phyloP scores from a whole-genome alignment of 2,888 invertebrate genomes.

The Eurytoma adleriae region DNA sequence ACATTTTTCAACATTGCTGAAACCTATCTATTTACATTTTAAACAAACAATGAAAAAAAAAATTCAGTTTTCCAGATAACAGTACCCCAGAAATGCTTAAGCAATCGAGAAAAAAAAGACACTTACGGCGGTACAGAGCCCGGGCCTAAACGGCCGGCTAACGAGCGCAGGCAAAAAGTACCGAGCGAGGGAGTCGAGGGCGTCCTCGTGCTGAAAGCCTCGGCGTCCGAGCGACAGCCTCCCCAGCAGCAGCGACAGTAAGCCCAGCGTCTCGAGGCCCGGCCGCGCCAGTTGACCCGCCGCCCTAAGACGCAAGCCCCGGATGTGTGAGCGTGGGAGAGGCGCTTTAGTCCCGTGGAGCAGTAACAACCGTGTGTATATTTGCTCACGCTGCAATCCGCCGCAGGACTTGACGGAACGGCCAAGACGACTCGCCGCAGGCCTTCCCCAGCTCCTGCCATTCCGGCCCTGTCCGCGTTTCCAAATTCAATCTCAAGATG shows the following conservation, averaged over 20 bases:
- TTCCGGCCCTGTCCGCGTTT: conserved; percentile 15
- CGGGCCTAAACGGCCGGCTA: conserved; percentile 46
- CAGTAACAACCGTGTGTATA: conserved; percentile 30
- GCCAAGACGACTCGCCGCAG: conserved; percentile 38
- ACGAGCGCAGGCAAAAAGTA: conserved; percentile 42
- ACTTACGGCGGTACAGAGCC: conserved; percentile 32
- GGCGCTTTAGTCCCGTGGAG: too few relatives aligned
- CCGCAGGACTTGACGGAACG: conserved; percentile 22
- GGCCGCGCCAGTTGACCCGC: background rate
- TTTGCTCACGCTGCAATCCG: conserved; percentile 53
- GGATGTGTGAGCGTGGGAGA: background rate
- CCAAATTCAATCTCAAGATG: too few relatives aligned
- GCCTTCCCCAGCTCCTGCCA: conserved; percentile 46
- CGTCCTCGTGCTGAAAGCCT: background rate
- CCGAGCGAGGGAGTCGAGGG: conserved; percentile 27
- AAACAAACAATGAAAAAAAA: too few relatives aligned
- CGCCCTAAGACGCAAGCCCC: conserved; percentile 11
- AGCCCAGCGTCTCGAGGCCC: conserved; percentile 19
- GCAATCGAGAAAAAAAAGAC: background rate
- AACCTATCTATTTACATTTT: too few relatives aligned
- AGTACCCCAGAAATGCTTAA: too few relatives aligned
- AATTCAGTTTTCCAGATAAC: background rate
- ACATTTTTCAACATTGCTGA: too few relatives aligned
- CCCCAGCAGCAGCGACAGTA: conserved; percentile 33
- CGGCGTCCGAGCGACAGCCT: conserved; percentile 8